phyloP scores from a whole-genome alignment of 2,888 invertebrate genomes.

The Selenia dentaria region DNA sequence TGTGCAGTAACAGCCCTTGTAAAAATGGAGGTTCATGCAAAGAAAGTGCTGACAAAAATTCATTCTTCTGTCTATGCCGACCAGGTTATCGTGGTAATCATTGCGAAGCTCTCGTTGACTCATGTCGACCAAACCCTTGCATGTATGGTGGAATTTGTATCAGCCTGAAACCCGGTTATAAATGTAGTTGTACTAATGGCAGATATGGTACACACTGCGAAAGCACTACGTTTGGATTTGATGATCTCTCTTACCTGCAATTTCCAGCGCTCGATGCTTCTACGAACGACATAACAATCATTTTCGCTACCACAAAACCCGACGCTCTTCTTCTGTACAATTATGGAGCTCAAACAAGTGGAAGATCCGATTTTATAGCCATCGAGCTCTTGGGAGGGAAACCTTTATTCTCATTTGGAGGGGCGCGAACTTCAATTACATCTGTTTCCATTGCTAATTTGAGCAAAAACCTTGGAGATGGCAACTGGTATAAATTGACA shows the following conservation, averaged over 20 bases:
- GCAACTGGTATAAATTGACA: slow-evolving; percentile 96
- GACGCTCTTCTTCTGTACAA: slow-evolving; percentile 96
- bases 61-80: slow-evolving; percentile 96
- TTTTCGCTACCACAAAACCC: slow-evolving; percentile 95
- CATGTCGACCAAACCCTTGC: slow-evolving; percentile 97
- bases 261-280: slow-evolving; percentile 94
- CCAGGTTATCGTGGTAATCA: slow-evolving; percentile 96
- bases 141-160: slow-evolving; percentile 95
- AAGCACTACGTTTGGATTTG: slow-evolving; percentile 95
- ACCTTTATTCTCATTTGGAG: slow-evolving; percentile 95
- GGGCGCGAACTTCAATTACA: slow-evolving; percentile 94
- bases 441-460: slow-evolving; percentile 88
- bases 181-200: slow-evolving; percentile 93
- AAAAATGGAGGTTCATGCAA: slow-evolving; percentile 96
- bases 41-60: slow-evolving; percentile 93
- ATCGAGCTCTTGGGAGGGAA: slow-evolving; percentile 94
- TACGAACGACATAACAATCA: slow-evolving; percentile 95
- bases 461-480: slow-evolving; percentile 90
- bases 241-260: slow-evolving; percentile 94
- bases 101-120: slow-evolving; percentile 95
- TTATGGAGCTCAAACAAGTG: slow-evolving; percentile 94
- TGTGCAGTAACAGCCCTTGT: slow-evolving; percentile 94
- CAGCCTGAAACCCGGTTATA: slow-evolving; percentile 94
- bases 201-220: slow-evolving; percentile 96
- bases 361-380: slow-evolving; percentile 96